These are phyloP conservation scores for Trissolcus japonicus DNA, from an alignment of 2,888 invertebrate species.

Conservation along the genomic window DNA sequence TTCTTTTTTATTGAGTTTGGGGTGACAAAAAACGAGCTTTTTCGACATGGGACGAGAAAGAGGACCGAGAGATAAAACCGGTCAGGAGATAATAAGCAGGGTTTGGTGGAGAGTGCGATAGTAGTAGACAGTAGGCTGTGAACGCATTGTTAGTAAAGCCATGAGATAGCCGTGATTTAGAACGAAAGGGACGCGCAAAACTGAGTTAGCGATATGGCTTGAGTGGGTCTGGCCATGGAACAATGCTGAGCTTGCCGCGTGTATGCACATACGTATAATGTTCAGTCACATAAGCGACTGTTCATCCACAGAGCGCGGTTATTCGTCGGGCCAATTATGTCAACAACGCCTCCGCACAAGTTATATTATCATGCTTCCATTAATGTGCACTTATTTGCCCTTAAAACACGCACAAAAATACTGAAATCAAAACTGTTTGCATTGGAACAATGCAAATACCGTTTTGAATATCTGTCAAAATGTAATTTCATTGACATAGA, in stretches of 20 bases:
- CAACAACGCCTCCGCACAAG: slow-evolving; percentile 19
- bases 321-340: slow-evolving; percentile 42
- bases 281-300: slow-evolving; percentile 37
- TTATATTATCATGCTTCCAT: slow-evolving; percentile 18
- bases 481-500: too few species aligned
- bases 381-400: slow-evolving; percentile 19
- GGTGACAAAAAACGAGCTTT: slow-evolving; percentile 36
- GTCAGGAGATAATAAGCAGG: slow-evolving; percentile 51
- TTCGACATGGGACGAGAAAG: slow-evolving; percentile 26
- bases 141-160: slow-evolving; percentile 71
- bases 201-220: slow-evolving; percentile 47
- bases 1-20: slow-evolving; percentile 30
- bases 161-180: slow-evolving; percentile 71
- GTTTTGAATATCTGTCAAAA: too few species aligned
- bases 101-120: slow-evolving; percentile 34
- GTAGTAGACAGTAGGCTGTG: slow-evolving; percentile 55
- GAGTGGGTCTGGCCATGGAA: slow-evolving; percentile 41
- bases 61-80: slow-evolving; percentile 44
- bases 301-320: slow-evolving; percentile 39
- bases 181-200: slow-evolving; percentile 60
- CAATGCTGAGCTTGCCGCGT: slow-evolving; percentile 48
- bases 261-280: slow-evolving; percentile 23
- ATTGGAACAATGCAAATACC: too few species aligned
- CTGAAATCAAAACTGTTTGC: too few species aligned
- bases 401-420: slow-evolving; percentile 2